These are phyloP conservation scores for Phragmatobia fuliginosa DNA, from an alignment of 2,888 invertebrate species.

Conservation along the genomic window DNA sequence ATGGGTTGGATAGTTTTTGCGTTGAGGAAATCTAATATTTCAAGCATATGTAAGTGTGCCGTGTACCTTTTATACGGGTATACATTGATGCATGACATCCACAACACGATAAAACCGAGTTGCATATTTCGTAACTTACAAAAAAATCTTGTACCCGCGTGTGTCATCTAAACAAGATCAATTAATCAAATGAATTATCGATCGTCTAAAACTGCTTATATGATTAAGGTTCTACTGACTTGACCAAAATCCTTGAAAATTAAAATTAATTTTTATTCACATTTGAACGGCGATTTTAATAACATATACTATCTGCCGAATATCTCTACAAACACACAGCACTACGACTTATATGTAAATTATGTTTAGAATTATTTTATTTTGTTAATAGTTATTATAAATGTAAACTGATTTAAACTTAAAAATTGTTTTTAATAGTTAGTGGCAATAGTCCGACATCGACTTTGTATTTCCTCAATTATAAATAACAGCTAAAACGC, in stretches of 20 bases:
- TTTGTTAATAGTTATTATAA: background rate
- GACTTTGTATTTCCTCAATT: conserved; percentile 4
- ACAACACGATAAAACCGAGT: background rate
- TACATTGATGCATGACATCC: background rate
- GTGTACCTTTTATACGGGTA: background rate
- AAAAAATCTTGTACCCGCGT: background rate
- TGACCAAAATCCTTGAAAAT: too few species aligned
- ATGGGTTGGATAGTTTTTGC: too few species aligned
- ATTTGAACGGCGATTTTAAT: too few species aligned
- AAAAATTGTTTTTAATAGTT: conserved; percentile 10
- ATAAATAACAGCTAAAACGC: background rate
- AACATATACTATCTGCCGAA: too few species aligned
- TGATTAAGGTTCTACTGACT: too few species aligned
- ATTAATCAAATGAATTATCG: background rate
- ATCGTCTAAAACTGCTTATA: background rate
- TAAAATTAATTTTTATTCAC: background rate
- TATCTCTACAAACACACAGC: too few species aligned
- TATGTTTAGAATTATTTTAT: too few species aligned
- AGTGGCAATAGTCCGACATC: background rate
- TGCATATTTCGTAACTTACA: background rate
- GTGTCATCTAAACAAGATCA: too few species aligned
- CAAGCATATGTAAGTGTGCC: background rate
- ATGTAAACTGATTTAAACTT: background rate
- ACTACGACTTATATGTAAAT: too few species aligned
- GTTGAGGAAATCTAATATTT: background rate